These are phyloP conservation scores for Rhyacophila brunnea DNA, from an alignment of 1,140 invertebrate genomes.

Conservation along the genomic window DNA sequence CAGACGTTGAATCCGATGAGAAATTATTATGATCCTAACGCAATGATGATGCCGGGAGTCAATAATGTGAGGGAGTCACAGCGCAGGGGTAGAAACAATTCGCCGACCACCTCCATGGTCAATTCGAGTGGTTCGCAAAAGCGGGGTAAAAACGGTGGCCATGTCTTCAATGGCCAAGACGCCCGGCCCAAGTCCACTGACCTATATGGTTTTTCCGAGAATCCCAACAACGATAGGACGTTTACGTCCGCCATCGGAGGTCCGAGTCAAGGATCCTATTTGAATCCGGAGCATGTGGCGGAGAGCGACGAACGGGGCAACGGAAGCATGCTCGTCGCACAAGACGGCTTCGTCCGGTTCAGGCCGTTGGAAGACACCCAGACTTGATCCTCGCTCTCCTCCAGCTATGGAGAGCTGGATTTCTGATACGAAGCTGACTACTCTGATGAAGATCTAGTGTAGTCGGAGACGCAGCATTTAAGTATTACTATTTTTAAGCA, in stretches of 20 bases:
- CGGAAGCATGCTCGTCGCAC: slow-evolving; percentile 75
- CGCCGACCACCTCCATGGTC: slow-evolving; percentile 47
- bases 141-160: slow-evolving; percentile 43
- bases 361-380: slow-evolving; percentile 63
- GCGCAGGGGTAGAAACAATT: slow-evolving; percentile 43
- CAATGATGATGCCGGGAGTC: slow-evolving; percentile 30
- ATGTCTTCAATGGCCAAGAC: slow-evolving; percentile 39
- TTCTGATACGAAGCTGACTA: slow-evolving; percentile 33
- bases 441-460: slow-evolving; percentile 35
- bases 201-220: slow-evolving; percentile 56
- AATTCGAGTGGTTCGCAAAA: slow-evolving; percentile 52
- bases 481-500: slow-evolving; percentile 14
- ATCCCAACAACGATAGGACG: slow-evolving; percentile 52
- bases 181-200: slow-evolving; percentile 56
- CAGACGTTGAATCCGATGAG: slow-evolving; percentile 52
- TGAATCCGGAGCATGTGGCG: slow-evolving; percentile 48
- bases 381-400: slow-evolving; percentile 49
- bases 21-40: slow-evolving; percentile 42
- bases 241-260: slow-evolving; percentile 42
- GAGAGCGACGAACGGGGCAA: slow-evolving; percentile 39
- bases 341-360: slow-evolving; percentile 82
- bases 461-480: slow-evolving; percentile 8
- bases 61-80: slow-evolving; percentile 45
- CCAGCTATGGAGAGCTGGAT: slow-evolving; percentile 36
- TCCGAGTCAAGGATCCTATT: slow-evolving; percentile 45